Percentiles rank a stretch among this genome's conserved stretches.
These are phyloP conservation scores for Erethizon dorsatum DNA, from an alignment of 2,797 vertebrate genomes.

Conservation along the genomic window DNA sequence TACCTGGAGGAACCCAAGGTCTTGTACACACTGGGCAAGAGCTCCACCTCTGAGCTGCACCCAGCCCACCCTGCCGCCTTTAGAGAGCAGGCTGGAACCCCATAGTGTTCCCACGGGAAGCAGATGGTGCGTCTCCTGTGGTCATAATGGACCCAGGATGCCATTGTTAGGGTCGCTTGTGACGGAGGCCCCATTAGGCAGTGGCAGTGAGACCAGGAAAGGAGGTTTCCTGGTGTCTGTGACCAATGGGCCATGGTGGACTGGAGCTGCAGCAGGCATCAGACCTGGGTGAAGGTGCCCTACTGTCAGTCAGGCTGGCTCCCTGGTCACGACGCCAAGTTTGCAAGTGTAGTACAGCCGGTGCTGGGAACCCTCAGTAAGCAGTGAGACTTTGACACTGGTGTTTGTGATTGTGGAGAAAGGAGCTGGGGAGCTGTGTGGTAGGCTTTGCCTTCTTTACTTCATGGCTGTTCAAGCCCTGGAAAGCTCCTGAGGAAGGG, in stretches of 20 bases:
- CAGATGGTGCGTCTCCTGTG: not conserved
- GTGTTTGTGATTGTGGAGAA: not conserved
- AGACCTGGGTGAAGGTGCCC: not conserved
- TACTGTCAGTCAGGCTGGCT: not conserved
- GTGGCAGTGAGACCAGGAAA: not conserved
- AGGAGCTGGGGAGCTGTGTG: not conserved
- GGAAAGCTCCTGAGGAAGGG: not conserved
- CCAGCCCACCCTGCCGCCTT: not conserved
- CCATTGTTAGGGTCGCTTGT: accelerated
- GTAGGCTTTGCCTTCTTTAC: not conserved
- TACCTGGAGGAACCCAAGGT: not conserved
- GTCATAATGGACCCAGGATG: not conserved
- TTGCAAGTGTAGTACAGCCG: not conserved
- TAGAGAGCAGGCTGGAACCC: not conserved
- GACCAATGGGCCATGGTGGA: not conserved
- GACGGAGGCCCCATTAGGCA: not conserved
- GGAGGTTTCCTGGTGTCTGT: not conserved
- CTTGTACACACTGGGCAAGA: not conserved
- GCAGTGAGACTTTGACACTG: not conserved
- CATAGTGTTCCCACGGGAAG: not conserved
- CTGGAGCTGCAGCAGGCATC: not conserved
- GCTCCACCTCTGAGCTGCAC: not conserved
- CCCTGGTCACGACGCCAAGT: not conserved
- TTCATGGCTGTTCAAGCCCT: not conserved
- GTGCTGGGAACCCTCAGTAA: not conserved